A percentile compares a stretch with the other conserved stretches of the same genome.
phyloP scores from a whole-genome alignment of 1,140 invertebrate genomes.

The Ruditapes philippinarum region DNA sequence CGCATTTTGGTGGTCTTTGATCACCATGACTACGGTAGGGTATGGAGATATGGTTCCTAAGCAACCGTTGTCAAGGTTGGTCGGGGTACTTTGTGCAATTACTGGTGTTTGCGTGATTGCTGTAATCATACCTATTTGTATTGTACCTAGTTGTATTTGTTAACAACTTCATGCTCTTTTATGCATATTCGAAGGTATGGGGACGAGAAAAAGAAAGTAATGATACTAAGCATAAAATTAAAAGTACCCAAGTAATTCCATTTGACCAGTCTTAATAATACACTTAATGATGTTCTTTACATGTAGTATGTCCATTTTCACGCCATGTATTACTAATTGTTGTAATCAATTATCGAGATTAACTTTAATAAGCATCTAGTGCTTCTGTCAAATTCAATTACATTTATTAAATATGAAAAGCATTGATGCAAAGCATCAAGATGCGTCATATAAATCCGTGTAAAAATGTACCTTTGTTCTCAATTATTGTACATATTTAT shows the following conservation, averaged over 20 bases:
- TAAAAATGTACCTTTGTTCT: too few relatives aligned
- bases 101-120: constrained; percentile 95
- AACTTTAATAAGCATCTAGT: too few relatives aligned
- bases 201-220: not conserved
- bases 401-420: too few relatives aligned
- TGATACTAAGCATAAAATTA: not conserved
- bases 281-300: too few relatives aligned
- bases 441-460: too few relatives aligned
- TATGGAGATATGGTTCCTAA: constrained; percentile 90
- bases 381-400: too few relatives aligned
- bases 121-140: constrained; percentile 95
- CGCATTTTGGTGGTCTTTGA: constrained; percentile 98
- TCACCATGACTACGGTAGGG: constrained; percentile 99
- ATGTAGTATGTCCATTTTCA: too few relatives aligned
- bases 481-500: too few relatives aligned
- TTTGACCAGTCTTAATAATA: not conserved
- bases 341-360: too few relatives aligned
- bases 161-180: constrained; percentile 91
- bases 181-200: constrained; percentile 71
- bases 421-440: too few relatives aligned
- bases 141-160: too few relatives aligned
- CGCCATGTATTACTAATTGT: too few relatives aligned
- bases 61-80: constrained; percentile 85
- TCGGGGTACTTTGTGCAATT: constrained; percentile 94
- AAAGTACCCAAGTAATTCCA: not conserved